A percentile compares a stretch with the other conserved stretches of the same genome.
phyloP scores from a whole-genome alignment of 1,140 invertebrate genomes.

The Pachypeltis micranthus region DNA sequence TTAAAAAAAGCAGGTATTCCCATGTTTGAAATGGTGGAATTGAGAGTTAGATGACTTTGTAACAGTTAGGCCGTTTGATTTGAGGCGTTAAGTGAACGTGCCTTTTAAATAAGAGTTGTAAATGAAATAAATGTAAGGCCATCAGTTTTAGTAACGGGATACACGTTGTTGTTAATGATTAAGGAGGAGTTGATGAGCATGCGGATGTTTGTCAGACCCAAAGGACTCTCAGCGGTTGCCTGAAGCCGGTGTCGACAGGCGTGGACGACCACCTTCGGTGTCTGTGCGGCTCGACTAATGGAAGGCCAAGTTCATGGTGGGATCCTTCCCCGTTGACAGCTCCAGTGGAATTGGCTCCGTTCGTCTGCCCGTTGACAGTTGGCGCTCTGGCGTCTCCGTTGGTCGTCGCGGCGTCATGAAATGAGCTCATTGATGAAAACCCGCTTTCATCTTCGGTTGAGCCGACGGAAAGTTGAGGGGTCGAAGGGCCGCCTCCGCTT shows the following conservation, averaged over 20 bases:
- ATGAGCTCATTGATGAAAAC: slow-evolving; percentile 68
- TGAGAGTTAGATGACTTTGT: background rate
- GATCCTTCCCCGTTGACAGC: slow-evolving; percentile 11
- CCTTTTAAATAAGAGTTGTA: background rate
- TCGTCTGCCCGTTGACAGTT: background rate
- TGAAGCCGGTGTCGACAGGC: slow-evolving; percentile 19
- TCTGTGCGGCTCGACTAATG: slow-evolving; percentile 20
- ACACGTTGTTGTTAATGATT: slow-evolving; percentile 4
- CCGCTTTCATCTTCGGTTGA: slow-evolving; percentile 64
- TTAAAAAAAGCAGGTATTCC: no score
- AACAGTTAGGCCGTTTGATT: background rate
- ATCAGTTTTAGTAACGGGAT: background rate
- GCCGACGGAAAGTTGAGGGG: slow-evolving; percentile 39
- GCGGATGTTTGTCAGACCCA: slow-evolving; percentile 23
- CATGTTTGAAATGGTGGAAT: background rate
- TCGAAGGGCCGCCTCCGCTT: slow-evolving; percentile 29
- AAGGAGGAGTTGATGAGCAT: slow-evolving; percentile 7
- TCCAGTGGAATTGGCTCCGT: background rate
- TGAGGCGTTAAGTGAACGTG: background rate
- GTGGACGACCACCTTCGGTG: slow-evolving; percentile 26
- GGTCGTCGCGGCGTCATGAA: slow-evolving; percentile 52
- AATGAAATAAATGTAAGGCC: background rate
- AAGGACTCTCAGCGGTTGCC: slow-evolving; percentile 24
- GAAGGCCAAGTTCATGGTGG: slow-evolving; percentile 28
- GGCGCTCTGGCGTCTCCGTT: background rate